Conservation (phyloP, 2,797 vertebrate species). For the Mormyrops boulengeri region DNA sequence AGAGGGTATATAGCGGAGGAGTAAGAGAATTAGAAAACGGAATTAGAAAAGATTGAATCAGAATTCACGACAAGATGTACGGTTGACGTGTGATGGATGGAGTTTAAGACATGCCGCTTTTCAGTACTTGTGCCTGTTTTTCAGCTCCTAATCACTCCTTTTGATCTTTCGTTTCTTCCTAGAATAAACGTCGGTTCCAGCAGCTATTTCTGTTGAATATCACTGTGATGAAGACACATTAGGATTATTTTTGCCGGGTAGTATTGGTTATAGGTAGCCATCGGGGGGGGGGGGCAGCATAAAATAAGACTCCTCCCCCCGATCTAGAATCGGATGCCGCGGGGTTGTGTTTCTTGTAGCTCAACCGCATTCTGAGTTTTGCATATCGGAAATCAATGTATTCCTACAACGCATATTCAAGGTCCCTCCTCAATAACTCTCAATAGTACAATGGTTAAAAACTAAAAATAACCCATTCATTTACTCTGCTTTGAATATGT, state of each 20-base stretch:
- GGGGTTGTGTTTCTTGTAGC: constrained; percentile 15
- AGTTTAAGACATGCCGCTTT: constrained; percentile 20
- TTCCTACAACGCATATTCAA: neutral
- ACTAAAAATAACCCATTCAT: neutral
- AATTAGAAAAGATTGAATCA: neutral
- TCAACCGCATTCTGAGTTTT: constrained; percentile 17
- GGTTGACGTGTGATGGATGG: constrained; percentile 22
- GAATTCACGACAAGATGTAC: neutral
- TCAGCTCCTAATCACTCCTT: neutral
- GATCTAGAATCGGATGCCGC: constrained; percentile 9
- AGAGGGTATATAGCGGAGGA: constrained; percentile 23
- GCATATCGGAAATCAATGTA: neutral
- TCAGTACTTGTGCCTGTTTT: neutral
- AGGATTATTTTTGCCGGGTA: neutral
- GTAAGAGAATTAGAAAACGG: constrained; percentile 36
- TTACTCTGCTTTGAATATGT: neutral
- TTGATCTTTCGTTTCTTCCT: neutral
- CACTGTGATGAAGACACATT: neutral
- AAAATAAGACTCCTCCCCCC: constrained; percentile 7
- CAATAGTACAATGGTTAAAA: neutral
- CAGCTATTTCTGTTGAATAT: neutral
- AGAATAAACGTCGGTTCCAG: constrained; percentile 5
- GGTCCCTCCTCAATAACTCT: neutral
- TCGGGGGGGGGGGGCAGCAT: neutral
- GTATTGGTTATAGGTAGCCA: neutral